Base-by-base conservation (phyloP, 2,797 vertebrate genomes). In the Acipenser ruthenus region DNA sequence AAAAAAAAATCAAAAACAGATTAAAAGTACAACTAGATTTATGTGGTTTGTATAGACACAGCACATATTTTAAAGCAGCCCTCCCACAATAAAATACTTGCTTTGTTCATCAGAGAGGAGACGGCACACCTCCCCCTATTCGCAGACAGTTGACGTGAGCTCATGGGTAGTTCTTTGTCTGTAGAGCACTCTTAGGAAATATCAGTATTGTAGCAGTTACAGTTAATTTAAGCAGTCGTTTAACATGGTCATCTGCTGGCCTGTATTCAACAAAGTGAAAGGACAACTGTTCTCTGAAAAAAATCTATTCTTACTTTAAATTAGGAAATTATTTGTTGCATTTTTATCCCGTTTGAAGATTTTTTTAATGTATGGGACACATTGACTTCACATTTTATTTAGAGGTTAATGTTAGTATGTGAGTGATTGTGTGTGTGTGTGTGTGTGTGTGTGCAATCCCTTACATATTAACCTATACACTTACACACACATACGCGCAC, bases 91-190 rank as follows among this genome's bases (percentile, higher is more conserved):
- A 58, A 1, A 58, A 58, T n/a, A 58, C 55, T 58, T 58, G 55
- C 55, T 58, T 58, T 58, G 55, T 6, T 58, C 55, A 58, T 58
- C 13, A 58, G 11, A 58, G 7, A 58, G 23, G 6, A 10, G 10
- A 67, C 71, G 71, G 65, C 70, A 73, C 55, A 50, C 55, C 18
- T 13, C 63, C 6, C 63, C 63, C 15, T 8, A 51, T 49, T 13
- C 13, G 9, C 63, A 50, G n/a, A 12, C 49, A 51, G 51, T 12
- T n/a, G 59, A 12, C 47, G 23, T 63, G 69, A 49, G 51, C 59
- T 71, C 58, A 15, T 61, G 59, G 62, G 64, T 61, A 70, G 63
- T 70, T 23, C 64, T 70, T 69, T 71, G 61, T 73, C 61, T 65
- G 63, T 9, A 37, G 9, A 69, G 58, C 52, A 8, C 52, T 53